Evolutionary conservation across 2,113 vertebrate genomes (phyloP).

Genomic region (Fregata magnificens): DNA sequence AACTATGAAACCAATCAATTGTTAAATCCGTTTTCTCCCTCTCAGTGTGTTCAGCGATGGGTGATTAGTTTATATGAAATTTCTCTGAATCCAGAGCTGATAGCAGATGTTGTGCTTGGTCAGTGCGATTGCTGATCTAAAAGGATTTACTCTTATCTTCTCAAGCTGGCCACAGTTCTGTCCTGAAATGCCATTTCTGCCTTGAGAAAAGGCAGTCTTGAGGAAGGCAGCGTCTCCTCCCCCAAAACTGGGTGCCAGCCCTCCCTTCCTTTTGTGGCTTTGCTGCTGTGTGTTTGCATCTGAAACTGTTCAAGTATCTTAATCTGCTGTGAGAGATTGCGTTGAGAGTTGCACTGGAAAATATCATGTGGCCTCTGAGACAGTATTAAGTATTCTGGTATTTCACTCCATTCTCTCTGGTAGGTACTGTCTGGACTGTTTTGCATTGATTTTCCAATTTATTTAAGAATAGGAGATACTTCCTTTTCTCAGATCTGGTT

Average conservation of each 20-base stretch:
- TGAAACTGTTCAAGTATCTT: background rate
- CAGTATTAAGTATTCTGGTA: background rate
- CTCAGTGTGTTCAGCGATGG: background rate
- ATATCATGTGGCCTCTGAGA: background rate
- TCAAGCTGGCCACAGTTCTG: background rate
- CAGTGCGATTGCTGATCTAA: background rate
- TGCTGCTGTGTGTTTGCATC: background rate
- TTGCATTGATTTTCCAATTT: background rate
- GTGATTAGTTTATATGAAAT: background rate
- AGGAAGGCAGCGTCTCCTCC: background rate
- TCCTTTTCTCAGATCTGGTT: background rate
- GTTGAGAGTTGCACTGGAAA: background rate
- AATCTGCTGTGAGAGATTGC: background rate
- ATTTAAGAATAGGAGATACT: background rate
- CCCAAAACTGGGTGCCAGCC: fast-evolving
- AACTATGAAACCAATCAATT: background rate
- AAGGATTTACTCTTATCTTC: background rate
- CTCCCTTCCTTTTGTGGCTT: background rate
- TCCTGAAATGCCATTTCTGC: background rate
- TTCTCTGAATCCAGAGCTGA: background rate
- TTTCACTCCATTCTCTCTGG: background rate
- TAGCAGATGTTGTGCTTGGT: background rate
- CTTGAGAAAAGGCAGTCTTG: background rate
- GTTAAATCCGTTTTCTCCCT: background rate
- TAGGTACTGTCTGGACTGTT: background rate